phyloP scores from a whole-genome alignment of 2,113 vertebrate species.

The Macrotis lagotis region DNA sequence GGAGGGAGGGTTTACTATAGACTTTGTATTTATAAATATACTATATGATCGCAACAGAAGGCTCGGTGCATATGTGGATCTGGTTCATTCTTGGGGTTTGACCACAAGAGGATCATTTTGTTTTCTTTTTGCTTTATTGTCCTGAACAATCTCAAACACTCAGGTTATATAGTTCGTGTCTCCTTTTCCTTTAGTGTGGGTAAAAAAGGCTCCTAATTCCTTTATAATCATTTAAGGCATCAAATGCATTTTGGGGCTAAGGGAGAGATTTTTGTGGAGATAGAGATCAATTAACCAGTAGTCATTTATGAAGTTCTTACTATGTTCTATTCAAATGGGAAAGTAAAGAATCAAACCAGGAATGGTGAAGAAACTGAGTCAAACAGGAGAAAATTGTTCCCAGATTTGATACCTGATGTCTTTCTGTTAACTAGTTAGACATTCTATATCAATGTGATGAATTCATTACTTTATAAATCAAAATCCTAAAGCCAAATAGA shows the following conservation, averaged over 20 bases:
- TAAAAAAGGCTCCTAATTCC: neutral
- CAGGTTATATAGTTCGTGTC: neutral
- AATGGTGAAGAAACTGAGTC: neutral
- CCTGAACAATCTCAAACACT: neutral
- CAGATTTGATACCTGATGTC: neutral
- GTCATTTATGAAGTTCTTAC: neutral
- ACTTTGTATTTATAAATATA: neutral
- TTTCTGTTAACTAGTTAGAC: neutral
- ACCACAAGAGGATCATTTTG: neutral
- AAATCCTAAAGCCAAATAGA: neutral
- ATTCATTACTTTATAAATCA: neutral
- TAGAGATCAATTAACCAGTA: neutral
- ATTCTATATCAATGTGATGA: slow-evolving; percentile 19
- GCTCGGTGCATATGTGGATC: neutral
- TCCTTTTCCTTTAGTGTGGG: neutral
- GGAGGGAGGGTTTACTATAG: neutral
- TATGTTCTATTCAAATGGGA: neutral
- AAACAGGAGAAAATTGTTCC: slow-evolving; percentile 13
- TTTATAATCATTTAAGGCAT: neutral
- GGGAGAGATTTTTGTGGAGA: too few species aligned
- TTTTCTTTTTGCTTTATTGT: neutral
- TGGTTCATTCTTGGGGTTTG: neutral
- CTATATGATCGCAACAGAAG: neutral
- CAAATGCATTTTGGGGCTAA: neutral
- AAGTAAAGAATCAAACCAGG: neutral